Evolutionary conservation across 2,888 invertebrate genomes (phyloP).

Genomic region (Nomada goodeniana): DNA sequence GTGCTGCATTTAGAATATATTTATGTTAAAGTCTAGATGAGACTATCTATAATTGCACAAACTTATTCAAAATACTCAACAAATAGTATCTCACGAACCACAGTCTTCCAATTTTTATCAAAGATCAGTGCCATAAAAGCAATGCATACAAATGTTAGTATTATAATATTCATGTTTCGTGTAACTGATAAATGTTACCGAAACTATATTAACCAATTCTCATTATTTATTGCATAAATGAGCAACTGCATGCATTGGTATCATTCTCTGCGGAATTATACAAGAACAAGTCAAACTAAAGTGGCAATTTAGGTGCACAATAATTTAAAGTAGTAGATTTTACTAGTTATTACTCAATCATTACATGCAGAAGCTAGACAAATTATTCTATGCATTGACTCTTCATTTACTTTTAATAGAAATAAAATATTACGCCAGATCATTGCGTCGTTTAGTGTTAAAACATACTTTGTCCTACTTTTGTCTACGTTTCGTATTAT

Average conservation of each 20-base stretch:
- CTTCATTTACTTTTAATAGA: not conserved
- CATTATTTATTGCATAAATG: constrained; percentile 46
- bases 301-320: constrained; percentile 24
- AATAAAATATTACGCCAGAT: not conserved
- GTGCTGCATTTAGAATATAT: constrained; percentile 46
- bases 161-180: constrained; percentile 39
- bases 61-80: constrained; percentile 36
- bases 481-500: constrained; percentile 36
- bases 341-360: not conserved
- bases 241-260: constrained; percentile 17
- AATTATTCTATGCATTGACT: constrained; percentile 1
- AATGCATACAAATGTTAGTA: constrained; percentile 14
- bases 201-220: constrained; percentile 26
- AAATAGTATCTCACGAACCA: constrained; percentile 42
- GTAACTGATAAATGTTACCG: constrained; percentile 45
- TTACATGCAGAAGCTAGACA: not conserved
- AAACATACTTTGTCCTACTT: constrained; percentile 11
- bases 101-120: constrained; percentile 70
- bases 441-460: not conserved
- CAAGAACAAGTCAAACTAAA: not conserved
- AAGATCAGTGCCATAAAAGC: constrained; percentile 65
- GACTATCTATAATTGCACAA: constrained; percentile 45
- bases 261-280: constrained; percentile 11
- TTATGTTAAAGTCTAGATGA: constrained; percentile 20
- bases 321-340: constrained; percentile 12